Evolutionary conservation across 2,888 invertebrate species (phyloP).

Genomic region (Margaritifera margaritifera): DNA sequence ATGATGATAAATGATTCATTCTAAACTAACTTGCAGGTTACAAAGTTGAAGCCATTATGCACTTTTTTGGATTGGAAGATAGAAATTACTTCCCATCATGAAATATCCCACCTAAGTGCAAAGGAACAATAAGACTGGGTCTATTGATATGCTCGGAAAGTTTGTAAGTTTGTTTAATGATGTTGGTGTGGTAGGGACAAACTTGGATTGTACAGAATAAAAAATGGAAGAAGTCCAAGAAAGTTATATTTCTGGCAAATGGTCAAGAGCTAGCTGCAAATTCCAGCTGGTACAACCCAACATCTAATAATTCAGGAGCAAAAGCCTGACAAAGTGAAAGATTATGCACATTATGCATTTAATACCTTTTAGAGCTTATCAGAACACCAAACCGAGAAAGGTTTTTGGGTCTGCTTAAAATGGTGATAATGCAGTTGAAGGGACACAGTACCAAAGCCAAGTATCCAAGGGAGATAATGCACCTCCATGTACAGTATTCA

Average conservation of each 20-base stretch:
- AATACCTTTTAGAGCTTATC: neutral
- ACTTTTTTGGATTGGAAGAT: conserved; percentile 7
- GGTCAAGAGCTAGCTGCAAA: neutral
- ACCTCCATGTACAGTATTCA: conserved; percentile 12
- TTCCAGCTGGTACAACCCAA: too few relatives aligned
- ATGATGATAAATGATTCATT: conserved; percentile 13
- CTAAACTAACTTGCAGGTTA: neutral
- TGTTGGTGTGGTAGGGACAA: neutral
- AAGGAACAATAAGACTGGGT: conserved; percentile 7
- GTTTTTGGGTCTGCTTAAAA: conserved; percentile 2
- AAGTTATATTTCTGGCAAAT: neutral
- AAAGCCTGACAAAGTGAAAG: conserved; percentile 16
- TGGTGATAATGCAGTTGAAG: conserved; percentile 11
- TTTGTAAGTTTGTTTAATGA: conserved; percentile 6
- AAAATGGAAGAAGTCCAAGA: neutral
- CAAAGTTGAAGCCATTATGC: conserved; percentile 3
- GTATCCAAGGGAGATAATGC: conserved; percentile 8
- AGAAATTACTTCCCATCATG: neutral
- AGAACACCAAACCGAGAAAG: neutral
- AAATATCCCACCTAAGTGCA: neutral
- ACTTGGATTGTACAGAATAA: neutral
- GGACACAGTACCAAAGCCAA: conserved; percentile 7
- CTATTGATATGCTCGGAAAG: neutral
- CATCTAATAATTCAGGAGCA: too few relatives aligned
- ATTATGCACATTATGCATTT: conserved; percentile 10